phyloP scores from a whole-genome alignment of 2,888 invertebrate genomes.

The Nesidiocoris tenuis region DNA sequence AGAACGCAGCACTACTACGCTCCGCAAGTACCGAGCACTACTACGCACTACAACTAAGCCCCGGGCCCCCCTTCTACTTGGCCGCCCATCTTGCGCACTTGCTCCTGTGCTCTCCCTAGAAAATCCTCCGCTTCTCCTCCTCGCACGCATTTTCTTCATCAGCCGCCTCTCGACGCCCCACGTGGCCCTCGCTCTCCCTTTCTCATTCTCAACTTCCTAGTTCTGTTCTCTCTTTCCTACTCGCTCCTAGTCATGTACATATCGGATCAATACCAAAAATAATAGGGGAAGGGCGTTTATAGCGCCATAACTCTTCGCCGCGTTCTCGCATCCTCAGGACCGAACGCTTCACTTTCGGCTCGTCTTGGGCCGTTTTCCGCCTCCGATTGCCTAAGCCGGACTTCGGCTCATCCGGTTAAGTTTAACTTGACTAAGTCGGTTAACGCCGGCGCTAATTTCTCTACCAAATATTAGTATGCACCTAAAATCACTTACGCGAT shows the following conservation, averaged over 20 bases:
- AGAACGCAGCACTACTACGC: background rate
- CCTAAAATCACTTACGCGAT: too few relatives aligned
- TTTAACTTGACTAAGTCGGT: too few relatives aligned
- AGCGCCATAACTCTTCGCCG: slow-evolving; percentile 43
- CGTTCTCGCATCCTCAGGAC: background rate
- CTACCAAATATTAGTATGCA: too few relatives aligned
- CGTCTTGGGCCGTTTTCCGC: too few relatives aligned
- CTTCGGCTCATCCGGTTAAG: too few relatives aligned
- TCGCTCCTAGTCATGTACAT: slow-evolving; percentile 46
- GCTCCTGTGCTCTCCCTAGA: background rate
- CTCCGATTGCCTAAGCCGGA: too few relatives aligned
- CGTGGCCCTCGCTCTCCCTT: background rate
- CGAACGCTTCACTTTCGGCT: background rate
- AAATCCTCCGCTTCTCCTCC: background rate
- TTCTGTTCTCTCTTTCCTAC: background rate
- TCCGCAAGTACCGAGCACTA: background rate
- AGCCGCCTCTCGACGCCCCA: background rate
- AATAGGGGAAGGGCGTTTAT: slow-evolving; percentile 47
- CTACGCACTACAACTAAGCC: background rate
- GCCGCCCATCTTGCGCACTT: background rate
- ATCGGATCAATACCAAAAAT: slow-evolving; percentile 49
- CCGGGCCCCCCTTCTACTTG: background rate
- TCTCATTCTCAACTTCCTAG: background rate
- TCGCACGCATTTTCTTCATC: background rate
- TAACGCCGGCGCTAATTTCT: too few relatives aligned